These are phyloP conservation scores for Lamproptera curius DNA, from an alignment of 2,888 invertebrate species.

Conservation along the genomic window DNA sequence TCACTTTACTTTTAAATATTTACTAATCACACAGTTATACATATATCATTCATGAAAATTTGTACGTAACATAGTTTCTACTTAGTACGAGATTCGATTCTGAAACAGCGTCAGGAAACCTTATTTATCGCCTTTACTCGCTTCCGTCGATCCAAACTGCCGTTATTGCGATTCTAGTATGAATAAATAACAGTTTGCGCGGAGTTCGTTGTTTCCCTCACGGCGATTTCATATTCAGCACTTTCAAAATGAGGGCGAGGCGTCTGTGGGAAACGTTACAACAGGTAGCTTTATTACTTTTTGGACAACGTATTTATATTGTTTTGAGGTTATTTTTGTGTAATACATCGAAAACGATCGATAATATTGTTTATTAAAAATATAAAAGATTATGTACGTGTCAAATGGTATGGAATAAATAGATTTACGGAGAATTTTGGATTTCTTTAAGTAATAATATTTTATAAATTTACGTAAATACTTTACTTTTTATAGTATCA, in stretches of 20 bases:
- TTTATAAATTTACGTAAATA: no score
- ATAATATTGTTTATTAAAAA: background rate
- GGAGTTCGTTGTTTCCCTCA: slow-evolving; percentile 6
- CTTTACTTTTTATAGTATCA: no score
- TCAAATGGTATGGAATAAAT: background rate
- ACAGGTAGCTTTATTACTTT: slow-evolving; percentile 15
- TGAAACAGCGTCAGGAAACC: background rate
- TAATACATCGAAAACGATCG: background rate
- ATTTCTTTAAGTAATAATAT: background rate
- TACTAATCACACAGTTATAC: no score
- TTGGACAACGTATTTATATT: background rate
- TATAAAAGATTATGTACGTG: background rate
- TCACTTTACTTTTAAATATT: no score
- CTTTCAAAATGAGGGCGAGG: slow-evolving; percentile 1
- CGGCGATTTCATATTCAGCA: slow-evolving; percentile 14
- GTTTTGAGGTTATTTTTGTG: background rate
- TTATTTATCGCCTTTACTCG: background rate
- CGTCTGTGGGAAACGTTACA: slow-evolving; percentile 12
- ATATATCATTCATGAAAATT: no score
- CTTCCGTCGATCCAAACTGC: background rate
- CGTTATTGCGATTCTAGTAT: background rate
- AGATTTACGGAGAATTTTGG: background rate
- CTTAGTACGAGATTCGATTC: no score
- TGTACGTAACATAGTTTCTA: no score
- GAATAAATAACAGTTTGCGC: slow-evolving; percentile 3